Percentiles rank a stretch among this genome's conserved stretches.
Evolutionary conservation across 2,113 vertebrate genomes (phyloP).

Genomic region (Onychostoma macrolepis): DNA sequence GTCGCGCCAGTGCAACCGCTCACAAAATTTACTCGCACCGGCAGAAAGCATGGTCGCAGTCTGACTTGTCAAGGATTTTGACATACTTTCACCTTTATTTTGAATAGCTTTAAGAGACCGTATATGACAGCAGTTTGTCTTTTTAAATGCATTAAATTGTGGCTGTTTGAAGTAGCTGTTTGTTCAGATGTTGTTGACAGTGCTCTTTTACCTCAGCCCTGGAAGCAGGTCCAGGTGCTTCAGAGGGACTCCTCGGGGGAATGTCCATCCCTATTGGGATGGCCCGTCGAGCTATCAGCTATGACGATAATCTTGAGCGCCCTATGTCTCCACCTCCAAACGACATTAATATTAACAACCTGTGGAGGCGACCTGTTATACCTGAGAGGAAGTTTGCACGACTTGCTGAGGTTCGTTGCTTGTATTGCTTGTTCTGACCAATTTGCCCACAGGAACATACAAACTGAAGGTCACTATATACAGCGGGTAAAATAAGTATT

Average conservation of each 20-base stretch:
- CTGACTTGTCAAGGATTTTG: background rate
- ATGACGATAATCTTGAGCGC: slow-evolving; percentile 91
- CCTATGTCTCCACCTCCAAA: slow-evolving; percentile 94
- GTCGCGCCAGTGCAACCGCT: no score
- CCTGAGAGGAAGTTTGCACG: slow-evolving; percentile 90
- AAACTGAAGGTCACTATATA: background rate
- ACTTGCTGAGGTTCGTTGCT: slow-evolving; percentile 83
- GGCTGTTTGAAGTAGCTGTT: no score
- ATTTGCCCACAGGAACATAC: background rate
- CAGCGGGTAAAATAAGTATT: no score
- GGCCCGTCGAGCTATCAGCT: slow-evolving; percentile 91
- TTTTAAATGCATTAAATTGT: background rate
- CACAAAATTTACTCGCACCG: no score
- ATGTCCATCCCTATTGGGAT: slow-evolving; percentile 92
- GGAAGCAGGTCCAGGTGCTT: slow-evolving; percentile 65
- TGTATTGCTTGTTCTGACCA: background rate
- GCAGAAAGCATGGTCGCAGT: no score
- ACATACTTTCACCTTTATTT: background rate
- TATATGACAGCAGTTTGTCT: background rate
- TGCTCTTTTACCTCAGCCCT: slow-evolving; percentile 66
- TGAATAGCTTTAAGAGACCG: background rate
- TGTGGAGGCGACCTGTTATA: slow-evolving; percentile 90
- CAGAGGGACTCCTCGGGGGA: slow-evolving; percentile 78
- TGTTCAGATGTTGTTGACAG: background rate
- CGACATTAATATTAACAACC: slow-evolving; percentile 86